phyloP scores from a whole-genome alignment of 2,888 invertebrate species.

The Ennomos erosarius region DNA sequence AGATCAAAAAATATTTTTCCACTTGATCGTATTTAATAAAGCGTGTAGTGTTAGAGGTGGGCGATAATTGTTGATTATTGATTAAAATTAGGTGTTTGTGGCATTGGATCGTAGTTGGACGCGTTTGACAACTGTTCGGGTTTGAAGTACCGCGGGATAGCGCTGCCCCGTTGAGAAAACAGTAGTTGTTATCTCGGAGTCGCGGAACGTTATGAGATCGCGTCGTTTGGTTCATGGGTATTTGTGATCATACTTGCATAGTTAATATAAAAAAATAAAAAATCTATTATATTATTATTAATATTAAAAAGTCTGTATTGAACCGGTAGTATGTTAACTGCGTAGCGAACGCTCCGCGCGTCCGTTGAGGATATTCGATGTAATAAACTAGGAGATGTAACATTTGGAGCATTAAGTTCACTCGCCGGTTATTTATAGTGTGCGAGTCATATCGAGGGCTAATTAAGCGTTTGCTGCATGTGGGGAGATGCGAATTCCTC shows the following conservation, averaged over 20 bases:
- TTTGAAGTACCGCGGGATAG: slow-evolving; percentile 28
- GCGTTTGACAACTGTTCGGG: slow-evolving; percentile 15
- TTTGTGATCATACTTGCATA: slow-evolving; percentile 82
- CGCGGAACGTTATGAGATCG: slow-evolving; percentile 68
- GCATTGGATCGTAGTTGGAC: slow-evolving; percentile 71
- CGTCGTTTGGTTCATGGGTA: slow-evolving; percentile 80
- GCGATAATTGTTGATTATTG: slow-evolving; percentile 85
- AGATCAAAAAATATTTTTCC: slow-evolving; percentile 84
- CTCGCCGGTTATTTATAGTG: slow-evolving; percentile 61
- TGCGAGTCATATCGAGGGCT: slow-evolving; percentile 56
- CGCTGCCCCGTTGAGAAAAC: slow-evolving; percentile 44
- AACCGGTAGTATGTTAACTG: slow-evolving; percentile 64
- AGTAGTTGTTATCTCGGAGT: slow-evolving; percentile 70
- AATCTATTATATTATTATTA: slow-evolving; percentile 71
- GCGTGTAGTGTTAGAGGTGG: slow-evolving; percentile 82
- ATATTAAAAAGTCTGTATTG: slow-evolving; percentile 65
- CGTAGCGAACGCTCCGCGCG: slow-evolving; percentile 50
- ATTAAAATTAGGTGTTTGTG: slow-evolving; percentile 82
- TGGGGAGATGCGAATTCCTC: slow-evolving; percentile 36
- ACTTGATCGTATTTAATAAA: slow-evolving; percentile 80
- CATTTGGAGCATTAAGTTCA: slow-evolving; percentile 42
- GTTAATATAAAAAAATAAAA: slow-evolving; percentile 69
- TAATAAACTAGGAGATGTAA: slow-evolving; percentile 33
- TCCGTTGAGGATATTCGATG: slow-evolving; percentile 35
- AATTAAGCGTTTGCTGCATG: slow-evolving; percentile 49